Evolutionary conservation across 1,140 invertebrate genomes (phyloP).

Genomic region (Drosophila kikkawai): DNA sequence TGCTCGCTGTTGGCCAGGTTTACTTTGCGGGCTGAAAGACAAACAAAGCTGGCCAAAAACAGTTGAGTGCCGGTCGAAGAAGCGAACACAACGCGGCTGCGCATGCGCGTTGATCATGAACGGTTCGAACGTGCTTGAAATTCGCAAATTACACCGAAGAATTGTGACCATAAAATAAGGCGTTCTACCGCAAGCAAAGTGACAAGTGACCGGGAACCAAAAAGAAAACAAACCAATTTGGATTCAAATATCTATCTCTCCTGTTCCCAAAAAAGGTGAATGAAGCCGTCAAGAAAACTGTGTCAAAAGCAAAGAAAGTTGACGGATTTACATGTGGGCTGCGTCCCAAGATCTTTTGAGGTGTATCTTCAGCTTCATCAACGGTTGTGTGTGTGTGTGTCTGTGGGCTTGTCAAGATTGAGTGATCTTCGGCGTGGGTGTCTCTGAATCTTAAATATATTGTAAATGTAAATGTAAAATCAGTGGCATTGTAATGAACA

Average conservation of each 20-base stretch:
- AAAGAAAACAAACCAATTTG: slow-evolving; percentile 5
- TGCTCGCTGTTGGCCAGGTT: slow-evolving; percentile 25
- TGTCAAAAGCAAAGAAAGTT: slow-evolving; percentile 75
- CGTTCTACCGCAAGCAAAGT: slow-evolving; percentile 33
- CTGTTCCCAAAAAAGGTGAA: slow-evolving; percentile 63
- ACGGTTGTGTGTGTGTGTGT: slow-evolving; percentile 10
- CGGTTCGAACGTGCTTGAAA: slow-evolving; percentile 68
- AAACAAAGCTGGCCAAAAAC: slow-evolving; percentile 30
- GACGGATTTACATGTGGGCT: slow-evolving; percentile 36
- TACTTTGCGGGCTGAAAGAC: slow-evolving; percentile 12
- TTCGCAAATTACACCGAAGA: slow-evolving; percentile 52
- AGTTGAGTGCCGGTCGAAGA: slow-evolving; percentile 45
- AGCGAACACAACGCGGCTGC: slow-evolving; percentile 53
- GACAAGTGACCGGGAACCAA: slow-evolving; percentile 44
- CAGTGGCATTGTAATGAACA: slow-evolving; percentile 53
- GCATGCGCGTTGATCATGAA: slow-evolving; percentile 65
- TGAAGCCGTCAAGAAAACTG: slow-evolving; percentile 59
- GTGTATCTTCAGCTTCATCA: slow-evolving; percentile 18
- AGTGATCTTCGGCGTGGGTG: slow-evolving; percentile 55
- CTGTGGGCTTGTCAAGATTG: slow-evolving; percentile 45
- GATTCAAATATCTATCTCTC: slow-evolving; percentile 20
- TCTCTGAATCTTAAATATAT: slow-evolving; percentile 28
- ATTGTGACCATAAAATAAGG: slow-evolving; percentile 21
- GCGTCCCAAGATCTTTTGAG: slow-evolving; percentile 30
- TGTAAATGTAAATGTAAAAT: slow-evolving; percentile 25